Conservation (phyloP, 1,140 invertebrate species). For the Polypedilum vanderplanki region DNA sequence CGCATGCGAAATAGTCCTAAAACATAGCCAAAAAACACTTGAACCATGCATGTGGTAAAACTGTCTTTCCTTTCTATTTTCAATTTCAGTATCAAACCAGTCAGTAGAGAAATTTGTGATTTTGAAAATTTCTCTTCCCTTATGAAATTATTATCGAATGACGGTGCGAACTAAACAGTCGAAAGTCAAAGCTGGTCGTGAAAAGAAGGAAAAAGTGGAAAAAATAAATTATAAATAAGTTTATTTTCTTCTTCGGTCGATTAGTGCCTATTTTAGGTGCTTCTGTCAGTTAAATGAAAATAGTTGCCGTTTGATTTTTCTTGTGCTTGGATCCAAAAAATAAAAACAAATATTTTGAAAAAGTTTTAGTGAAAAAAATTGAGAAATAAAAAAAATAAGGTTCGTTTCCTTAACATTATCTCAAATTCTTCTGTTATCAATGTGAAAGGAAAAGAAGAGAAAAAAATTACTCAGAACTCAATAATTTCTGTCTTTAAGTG, state of each 20-base stretch:
- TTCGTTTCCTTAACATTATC: constrained; percentile 11
- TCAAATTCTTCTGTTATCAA: constrained; percentile 23
- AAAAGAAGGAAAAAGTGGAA: background rate
- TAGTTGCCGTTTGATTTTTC: constrained; percentile 1
- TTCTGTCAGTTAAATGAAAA: too few relatives aligned
- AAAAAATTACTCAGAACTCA: background rate
- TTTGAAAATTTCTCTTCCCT: background rate
- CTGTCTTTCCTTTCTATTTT: background rate
- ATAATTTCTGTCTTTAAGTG: background rate
- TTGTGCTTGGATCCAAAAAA: background rate
- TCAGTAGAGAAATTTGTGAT: background rate
- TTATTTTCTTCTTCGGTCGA: background rate
- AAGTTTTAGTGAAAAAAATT: background rate
- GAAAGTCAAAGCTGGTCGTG: background rate
- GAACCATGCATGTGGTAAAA: constrained; percentile 16
- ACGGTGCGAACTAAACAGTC: background rate
- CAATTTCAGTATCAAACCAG: background rate
- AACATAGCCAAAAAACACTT: background rate
- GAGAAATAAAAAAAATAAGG: constrained; percentile 22
- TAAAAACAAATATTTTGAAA: background rate
- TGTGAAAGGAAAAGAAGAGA: background rate
- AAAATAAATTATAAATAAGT: background rate
- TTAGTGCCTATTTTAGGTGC: background rate
- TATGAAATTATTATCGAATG: background rate
- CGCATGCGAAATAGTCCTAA: background rate